These are phyloP conservation scores for Drosophila lini DNA, from an alignment of 1,140 invertebrate genomes.

Conservation along the genomic window DNA sequence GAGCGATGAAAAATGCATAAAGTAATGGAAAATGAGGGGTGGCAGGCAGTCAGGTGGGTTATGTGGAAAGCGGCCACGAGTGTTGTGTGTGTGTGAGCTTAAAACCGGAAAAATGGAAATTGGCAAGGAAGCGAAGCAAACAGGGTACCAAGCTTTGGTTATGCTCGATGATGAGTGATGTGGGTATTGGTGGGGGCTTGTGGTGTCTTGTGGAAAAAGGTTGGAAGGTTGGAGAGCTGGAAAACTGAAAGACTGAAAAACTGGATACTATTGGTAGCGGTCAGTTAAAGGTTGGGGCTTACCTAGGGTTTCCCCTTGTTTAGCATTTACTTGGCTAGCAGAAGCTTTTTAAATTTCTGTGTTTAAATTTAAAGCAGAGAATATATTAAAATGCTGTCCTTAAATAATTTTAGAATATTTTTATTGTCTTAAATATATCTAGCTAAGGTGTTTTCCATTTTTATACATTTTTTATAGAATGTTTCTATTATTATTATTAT, in stretches of 20 bases:
- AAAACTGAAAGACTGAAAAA: neutral
- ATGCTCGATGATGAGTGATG: conserved; percentile 30
- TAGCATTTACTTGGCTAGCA: neutral
- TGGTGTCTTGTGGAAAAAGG: conserved; percentile 8
- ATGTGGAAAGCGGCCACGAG: conserved; percentile 2
- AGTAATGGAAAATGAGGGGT: conserved; percentile 57
- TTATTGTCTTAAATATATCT: no score
- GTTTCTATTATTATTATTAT: neutral
- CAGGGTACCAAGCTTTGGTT: conserved; percentile 48
- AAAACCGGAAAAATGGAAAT: conserved; percentile 80
- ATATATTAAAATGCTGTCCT: no score
- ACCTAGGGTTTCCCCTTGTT: conserved; percentile 17
- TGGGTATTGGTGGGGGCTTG: neutral
- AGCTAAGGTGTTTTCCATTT: no score
- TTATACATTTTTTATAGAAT: no score
- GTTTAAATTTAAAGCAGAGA: neutral
- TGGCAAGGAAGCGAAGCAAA: conserved; percentile 73
- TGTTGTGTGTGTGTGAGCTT: conserved; percentile 47
- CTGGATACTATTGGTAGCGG: neutral
- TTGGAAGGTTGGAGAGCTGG: neutral
- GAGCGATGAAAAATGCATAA: conserved; percentile 68
- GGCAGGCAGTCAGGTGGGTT: neutral
- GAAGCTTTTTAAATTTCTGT: neutral
- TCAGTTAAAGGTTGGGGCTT: neutral
- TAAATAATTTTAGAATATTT: no score